phyloP scores from a whole-genome alignment of 2,888 invertebrate genomes.

The Conistra vaccinii region DNA sequence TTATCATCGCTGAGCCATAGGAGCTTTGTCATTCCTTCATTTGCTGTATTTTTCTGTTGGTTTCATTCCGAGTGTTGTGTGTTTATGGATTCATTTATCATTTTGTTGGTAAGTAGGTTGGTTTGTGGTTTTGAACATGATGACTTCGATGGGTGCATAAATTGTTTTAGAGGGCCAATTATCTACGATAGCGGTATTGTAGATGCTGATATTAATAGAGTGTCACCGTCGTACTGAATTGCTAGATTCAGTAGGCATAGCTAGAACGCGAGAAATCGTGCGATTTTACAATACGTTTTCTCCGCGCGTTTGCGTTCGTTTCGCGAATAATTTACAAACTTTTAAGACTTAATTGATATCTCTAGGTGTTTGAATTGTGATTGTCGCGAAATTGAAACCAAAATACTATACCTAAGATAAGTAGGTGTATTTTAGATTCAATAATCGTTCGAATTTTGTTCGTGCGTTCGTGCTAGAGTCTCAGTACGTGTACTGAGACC shows the following conservation, averaged over 20 bases:
- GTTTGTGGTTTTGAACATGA: not conserved
- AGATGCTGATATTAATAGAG: not conserved
- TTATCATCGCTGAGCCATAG: slow-evolving; percentile 79
- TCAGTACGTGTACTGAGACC: not conserved
- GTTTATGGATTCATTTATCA: slow-evolving; percentile 48
- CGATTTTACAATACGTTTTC: too few relatives aligned
- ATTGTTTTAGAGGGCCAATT: not conserved
- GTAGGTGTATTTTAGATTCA: not conserved
- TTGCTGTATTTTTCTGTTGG: slow-evolving; percentile 60
- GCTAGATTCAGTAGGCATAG: not conserved
- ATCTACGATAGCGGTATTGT: not conserved
- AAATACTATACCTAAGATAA: too few relatives aligned
- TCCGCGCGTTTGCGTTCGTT: too few relatives aligned
- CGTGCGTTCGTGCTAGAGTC: not conserved
- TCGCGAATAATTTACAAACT: too few relatives aligned
- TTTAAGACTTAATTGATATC: not conserved
- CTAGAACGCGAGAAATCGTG: too few relatives aligned
- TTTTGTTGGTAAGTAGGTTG: slow-evolving; percentile 4
- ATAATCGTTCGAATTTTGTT: not conserved
- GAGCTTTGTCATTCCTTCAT: slow-evolving; percentile 68
- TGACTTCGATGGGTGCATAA: not conserved
- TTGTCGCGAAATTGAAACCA: not conserved
- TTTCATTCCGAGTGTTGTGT: slow-evolving; percentile 52
- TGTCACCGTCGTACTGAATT: not conserved
- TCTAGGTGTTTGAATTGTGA: not conserved